A percentile compares a stretch with the other conserved stretches of the same genome.
Evolutionary conservation across 1,140 invertebrate species (phyloP).

Genomic region (Patella vulgata): DNA sequence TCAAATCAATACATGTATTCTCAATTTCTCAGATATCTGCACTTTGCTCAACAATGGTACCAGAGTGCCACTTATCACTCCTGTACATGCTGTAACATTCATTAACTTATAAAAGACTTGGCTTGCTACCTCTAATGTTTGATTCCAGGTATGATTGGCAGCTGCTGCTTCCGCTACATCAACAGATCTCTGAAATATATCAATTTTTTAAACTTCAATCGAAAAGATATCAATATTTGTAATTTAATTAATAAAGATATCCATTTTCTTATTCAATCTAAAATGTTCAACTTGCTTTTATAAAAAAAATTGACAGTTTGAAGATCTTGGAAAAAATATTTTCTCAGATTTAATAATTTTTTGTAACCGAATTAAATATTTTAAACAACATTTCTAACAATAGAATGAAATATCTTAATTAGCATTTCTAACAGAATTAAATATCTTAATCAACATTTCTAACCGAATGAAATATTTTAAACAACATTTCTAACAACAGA

Average conservation of each 20-base stretch:
- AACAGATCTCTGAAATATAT: conserved; percentile 37
- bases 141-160: conserved; percentile 35
- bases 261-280: not conserved
- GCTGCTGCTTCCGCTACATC: conserved; percentile 39
- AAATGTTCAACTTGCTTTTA: not conserved
- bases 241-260: not conserved
- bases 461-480: too few relatives aligned
- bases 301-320: not conserved
- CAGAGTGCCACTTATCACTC: too few relatives aligned
- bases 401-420: too few relatives aligned
- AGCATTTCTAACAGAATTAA: too few relatives aligned
- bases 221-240: not conserved
- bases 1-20: conserved; percentile 1
- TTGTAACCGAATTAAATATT: too few relatives aligned
- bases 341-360: too few relatives aligned
- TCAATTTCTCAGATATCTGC: not conserved
- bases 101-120: too few relatives aligned
- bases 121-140: conserved; percentile 35
- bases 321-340: too few relatives aligned
- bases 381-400: too few relatives aligned
- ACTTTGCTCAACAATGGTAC: not conserved
- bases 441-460: too few relatives aligned
- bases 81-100: too few relatives aligned
- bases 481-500: too few relatives aligned
- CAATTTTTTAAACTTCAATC: not conserved